Evolutionary conservation across 2,113 vertebrate species (phyloP).

Genomic region (Rhinopithecus roxellana): DNA sequence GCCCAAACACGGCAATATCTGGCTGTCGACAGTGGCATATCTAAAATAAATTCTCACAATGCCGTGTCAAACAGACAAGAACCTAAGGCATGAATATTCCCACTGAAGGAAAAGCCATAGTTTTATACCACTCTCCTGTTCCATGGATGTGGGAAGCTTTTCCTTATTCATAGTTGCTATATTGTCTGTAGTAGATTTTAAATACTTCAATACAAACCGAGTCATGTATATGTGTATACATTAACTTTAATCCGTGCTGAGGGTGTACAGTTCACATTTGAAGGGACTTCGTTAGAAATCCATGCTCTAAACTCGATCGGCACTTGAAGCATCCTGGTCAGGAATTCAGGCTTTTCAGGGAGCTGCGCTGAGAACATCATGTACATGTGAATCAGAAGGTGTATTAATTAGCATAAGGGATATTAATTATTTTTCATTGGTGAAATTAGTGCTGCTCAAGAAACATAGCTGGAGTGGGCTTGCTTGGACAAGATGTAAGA

Average conservation of each 20-base stretch:
- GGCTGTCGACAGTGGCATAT: background rate
- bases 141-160: background rate
- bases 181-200: background rate
- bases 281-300: background rate
- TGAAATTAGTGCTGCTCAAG: background rate
- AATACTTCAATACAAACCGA: background rate
- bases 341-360: background rate
- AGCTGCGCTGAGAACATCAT: background rate
- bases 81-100: background rate
- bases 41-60: background rate
- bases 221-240: background rate
- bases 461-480: background rate
- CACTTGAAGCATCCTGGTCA: background rate
- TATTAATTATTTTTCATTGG: background rate
- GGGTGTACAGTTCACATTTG: background rate
- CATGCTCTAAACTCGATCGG: background rate
- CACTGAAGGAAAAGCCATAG: background rate
- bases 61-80: background rate
- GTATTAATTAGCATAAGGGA: background rate
- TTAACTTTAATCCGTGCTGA: background rate
- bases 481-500: background rate
- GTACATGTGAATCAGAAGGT: background rate
- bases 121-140: background rate
- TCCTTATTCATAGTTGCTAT: background rate
- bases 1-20: background rate